These are phyloP conservation scores for Gisinianus flammeolus DNA, from an alignment of 2,888 invertebrate species.

Conservation along the genomic window DNA sequence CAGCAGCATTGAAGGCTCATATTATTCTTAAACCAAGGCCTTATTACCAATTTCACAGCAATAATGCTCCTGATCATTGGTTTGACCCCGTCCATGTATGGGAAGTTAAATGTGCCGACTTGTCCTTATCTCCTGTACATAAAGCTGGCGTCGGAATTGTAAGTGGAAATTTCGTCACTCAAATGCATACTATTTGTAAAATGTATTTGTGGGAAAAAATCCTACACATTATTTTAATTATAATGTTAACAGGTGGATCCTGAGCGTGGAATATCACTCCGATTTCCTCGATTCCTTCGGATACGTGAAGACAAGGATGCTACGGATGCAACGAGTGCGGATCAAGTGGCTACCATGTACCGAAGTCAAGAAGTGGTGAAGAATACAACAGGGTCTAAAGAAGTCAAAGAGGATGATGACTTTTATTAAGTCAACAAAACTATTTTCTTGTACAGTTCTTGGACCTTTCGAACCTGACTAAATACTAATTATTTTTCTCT, in stretches of 20 bases:
- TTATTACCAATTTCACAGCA: constrained; percentile 79
- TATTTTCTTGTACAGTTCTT: no score
- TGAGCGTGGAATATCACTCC: constrained; percentile 89
- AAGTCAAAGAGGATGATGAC: constrained; percentile 62
- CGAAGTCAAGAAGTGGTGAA: constrained; percentile 89
- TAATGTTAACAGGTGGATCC: constrained; percentile 71
- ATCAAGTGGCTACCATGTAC: constrained; percentile 90
- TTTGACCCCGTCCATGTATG: constrained; percentile 85
- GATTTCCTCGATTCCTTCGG: constrained; percentile 92
- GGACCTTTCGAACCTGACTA: no score
- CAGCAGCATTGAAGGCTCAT: constrained; percentile 76
- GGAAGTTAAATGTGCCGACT: constrained; percentile 97
- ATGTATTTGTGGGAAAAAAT: background rate
- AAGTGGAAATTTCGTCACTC: constrained; percentile 60
- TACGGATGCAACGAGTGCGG: constrained; percentile 89
- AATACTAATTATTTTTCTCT: no score
- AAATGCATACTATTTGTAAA: background rate
- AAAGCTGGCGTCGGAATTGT: constrained; percentile 85
- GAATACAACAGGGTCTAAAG: constrained; percentile 66
- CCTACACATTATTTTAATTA: background rate
- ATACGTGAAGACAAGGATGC: constrained; percentile 89
- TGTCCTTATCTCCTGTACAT: constrained; percentile 94
- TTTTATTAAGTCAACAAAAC: no score
- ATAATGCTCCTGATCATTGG: constrained; percentile 84
- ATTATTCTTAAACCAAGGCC: constrained; percentile 76